phyloP scores from a whole-genome alignment of 2,797 vertebrate species.

The Onychomys arenicola region DNA sequence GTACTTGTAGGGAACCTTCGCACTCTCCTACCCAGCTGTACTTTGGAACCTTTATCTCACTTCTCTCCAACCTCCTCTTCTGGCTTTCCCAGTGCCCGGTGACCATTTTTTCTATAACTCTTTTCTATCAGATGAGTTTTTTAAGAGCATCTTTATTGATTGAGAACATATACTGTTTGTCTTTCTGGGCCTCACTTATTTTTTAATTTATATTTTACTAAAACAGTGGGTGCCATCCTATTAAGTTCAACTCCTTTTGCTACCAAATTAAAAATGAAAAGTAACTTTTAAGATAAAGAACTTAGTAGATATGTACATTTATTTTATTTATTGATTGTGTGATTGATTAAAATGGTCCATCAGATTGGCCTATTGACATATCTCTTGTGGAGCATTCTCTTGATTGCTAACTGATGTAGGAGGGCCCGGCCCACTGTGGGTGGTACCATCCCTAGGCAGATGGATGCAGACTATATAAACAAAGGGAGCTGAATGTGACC shows the following conservation, averaged over 20 bases:
- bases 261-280: background rate
- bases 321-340: background rate
- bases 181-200: background rate
- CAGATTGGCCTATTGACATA: background rate
- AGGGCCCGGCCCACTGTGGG: background rate
- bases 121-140: background rate
- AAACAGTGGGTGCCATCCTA: slow-evolving; percentile 28
- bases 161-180: background rate
- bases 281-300: slow-evolving; percentile 44
- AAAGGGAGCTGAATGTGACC: background rate
- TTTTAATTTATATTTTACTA: slow-evolving; percentile 34
- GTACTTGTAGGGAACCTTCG: background rate
- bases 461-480: background rate
- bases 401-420: background rate
- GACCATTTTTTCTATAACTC: background rate
- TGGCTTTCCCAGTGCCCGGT: background rate
- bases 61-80: background rate
- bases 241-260: slow-evolving; percentile 11
- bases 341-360: slow-evolving; percentile 22
- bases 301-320: slow-evolving; percentile 26
- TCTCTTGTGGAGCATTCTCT: background rate
- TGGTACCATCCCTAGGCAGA: background rate
- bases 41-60: background rate
- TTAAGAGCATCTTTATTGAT: background rate
- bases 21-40: background rate